Evolutionary conservation across 1,140 invertebrate species (phyloP).

Genomic region (Olivierus martensii): DNA sequence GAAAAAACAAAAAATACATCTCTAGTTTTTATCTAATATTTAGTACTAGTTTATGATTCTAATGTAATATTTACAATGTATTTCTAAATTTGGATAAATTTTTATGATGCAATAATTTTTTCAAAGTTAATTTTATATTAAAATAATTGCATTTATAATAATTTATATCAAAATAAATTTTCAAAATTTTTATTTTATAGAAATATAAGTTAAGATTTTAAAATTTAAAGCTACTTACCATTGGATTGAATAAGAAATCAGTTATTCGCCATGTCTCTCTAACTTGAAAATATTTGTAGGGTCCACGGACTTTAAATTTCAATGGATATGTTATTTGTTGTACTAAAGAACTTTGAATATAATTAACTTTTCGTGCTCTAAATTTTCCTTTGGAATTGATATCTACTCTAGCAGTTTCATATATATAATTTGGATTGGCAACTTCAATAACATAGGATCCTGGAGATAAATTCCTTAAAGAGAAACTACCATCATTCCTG

Average conservation of each 20-base stretch:
- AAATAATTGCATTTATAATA: too few species aligned
- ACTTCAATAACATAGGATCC: conserved; percentile 94
- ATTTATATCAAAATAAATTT: too few species aligned
- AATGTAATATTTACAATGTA: too few species aligned
- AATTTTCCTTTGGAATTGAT: conserved; percentile 94
- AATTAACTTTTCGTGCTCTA: conserved; percentile 84
- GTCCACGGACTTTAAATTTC: conserved; percentile 63
- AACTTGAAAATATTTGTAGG: conserved; percentile 81
- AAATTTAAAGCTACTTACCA: conserved; percentile 49
- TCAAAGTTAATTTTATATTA: too few species aligned
- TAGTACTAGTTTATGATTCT: too few species aligned
- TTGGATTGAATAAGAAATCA: conserved; percentile 90
- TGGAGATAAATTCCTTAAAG: conserved; percentile 72
- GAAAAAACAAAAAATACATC: too few species aligned
- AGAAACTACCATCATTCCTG: conserved; percentile 84
- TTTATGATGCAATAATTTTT: too few species aligned
- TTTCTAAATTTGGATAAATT: too few species aligned
- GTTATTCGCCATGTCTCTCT: conserved; percentile 89
- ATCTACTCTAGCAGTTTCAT: conserved; percentile 83
- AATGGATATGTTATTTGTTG: conserved; percentile 81
- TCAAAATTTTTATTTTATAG: too few species aligned
- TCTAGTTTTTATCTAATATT: too few species aligned
- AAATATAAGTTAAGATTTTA: too few species aligned
- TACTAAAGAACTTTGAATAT: conserved; percentile 69
- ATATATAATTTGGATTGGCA: conserved; percentile 74